Conservation (phyloP, 2,888 invertebrate genomes). For the Drosophila phalerata region DNA sequence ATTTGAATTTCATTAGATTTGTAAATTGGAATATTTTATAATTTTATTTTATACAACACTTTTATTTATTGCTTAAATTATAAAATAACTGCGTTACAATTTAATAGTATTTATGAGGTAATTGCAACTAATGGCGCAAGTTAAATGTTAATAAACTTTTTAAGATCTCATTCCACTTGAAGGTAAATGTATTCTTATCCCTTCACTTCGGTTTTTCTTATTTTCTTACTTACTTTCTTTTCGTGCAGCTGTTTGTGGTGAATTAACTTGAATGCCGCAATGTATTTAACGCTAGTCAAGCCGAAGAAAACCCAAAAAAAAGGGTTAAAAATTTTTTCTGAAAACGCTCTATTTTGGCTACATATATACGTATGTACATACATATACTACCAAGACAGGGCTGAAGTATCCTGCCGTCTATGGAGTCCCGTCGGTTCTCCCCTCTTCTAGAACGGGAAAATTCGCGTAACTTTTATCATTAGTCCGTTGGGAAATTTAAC, state of each 20-base stretch:
- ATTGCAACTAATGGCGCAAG: slow-evolving; percentile 58
- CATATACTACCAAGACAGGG: slow-evolving; percentile 27
- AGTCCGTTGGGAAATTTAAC: slow-evolving; percentile 84
- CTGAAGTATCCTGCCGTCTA: neutral
- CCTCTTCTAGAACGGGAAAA: slow-evolving; percentile 32
- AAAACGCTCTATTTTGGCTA: slow-evolving; percentile 6
- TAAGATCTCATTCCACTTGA: slow-evolving; percentile 57
- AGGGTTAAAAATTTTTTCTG: slow-evolving; percentile 36
- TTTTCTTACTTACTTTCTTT: slow-evolving; percentile 1
- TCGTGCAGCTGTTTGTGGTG: slow-evolving; percentile 58
- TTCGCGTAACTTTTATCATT: slow-evolving; percentile 83
- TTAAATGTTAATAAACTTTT: slow-evolving; percentile 74
- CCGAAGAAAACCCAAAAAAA: slow-evolving; percentile 26
- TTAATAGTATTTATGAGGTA: slow-evolving; percentile 53
- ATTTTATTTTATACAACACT: too few relatives aligned
- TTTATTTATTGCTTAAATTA: too few relatives aligned
- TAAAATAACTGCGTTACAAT: neutral
- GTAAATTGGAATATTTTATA: too few relatives aligned
- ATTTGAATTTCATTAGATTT: too few relatives aligned
- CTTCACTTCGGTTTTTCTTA: slow-evolving; percentile 18
- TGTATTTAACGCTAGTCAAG: slow-evolving; percentile 70
- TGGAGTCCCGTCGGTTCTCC: neutral
- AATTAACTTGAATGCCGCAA: slow-evolving; percentile 80
- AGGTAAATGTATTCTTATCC: slow-evolving; percentile 39
- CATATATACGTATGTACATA: neutral